Conservation (phyloP, 1,140 invertebrate genomes). For the Monomorium pharaonis region DNA sequence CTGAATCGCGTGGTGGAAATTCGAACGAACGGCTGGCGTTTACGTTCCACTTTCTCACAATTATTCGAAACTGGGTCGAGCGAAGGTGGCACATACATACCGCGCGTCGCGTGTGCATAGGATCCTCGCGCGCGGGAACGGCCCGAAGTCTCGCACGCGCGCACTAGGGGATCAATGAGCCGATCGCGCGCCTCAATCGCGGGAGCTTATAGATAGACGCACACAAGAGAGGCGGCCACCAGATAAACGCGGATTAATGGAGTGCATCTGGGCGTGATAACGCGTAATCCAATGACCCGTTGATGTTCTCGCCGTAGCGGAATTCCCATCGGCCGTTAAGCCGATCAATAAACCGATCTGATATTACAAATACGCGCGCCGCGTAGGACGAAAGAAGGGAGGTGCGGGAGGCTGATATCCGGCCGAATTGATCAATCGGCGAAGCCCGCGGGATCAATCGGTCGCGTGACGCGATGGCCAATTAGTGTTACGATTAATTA, state of each 20-base stretch:
- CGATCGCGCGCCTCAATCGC: neutral
- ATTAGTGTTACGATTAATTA: slow-evolving; percentile 8
- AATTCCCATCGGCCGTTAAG: slow-evolving; percentile 40
- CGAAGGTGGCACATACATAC: neutral
- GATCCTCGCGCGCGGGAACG: neutral
- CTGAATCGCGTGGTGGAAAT: slow-evolving; percentile 34
- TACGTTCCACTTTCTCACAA: slow-evolving; percentile 42
- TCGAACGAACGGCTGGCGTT: slow-evolving; percentile 18
- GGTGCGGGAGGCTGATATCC: too few species aligned
- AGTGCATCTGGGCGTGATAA: slow-evolving; percentile 42
- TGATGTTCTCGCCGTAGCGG: slow-evolving; percentile 49
- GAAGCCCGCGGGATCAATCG: too few species aligned
- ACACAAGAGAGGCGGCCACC: neutral
- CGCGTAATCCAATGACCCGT: slow-evolving; percentile 55
- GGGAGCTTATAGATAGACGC: slow-evolving; percentile 9
- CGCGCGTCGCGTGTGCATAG: neutral
- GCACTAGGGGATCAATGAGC: slow-evolving; percentile 19
- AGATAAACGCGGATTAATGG: slow-evolving; percentile 35
- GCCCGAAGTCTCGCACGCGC: neutral
- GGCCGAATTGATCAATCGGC: neutral
- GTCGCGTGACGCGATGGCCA: slow-evolving; percentile 1
- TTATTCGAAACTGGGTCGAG: slow-evolving; percentile 48
- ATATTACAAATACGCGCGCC: neutral
- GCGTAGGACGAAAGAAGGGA: too few species aligned
- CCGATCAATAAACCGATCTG: slow-evolving; percentile 47